Conservation (phyloP, 2,113 vertebrate genomes). For the Archocentrus centrarchus region DNA sequence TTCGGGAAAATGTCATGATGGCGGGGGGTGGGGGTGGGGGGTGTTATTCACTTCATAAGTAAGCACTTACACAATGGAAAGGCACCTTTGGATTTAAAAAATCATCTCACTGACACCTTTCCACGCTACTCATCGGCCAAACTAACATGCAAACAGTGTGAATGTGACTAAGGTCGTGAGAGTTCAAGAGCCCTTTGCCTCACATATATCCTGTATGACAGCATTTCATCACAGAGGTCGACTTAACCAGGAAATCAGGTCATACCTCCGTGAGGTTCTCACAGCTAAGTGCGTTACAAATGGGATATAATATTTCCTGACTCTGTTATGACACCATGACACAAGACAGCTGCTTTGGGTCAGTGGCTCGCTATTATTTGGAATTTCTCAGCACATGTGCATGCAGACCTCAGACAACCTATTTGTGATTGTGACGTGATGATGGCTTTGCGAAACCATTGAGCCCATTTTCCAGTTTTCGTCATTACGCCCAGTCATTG, state of each 20-base stretch:
- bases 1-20: constrained; percentile 32
- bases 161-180: constrained; percentile 22
- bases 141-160: not conserved
- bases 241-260: constrained; percentile 61
- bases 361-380: constrained; percentile 5
- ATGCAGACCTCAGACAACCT: constrained; percentile 33
- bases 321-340: constrained; percentile 38
- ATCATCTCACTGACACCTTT: constrained; percentile 50
- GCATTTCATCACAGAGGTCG: constrained; percentile 47
- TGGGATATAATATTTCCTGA: constrained; percentile 48
- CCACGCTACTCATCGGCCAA: not conserved
- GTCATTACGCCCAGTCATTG: not conserved
- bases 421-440: constrained; percentile 21
- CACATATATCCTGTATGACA: constrained; percentile 67
- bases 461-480: not conserved
- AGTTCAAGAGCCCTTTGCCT: constrained; percentile 57
- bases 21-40: too few species aligned
- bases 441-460: not conserved
- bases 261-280: constrained; percentile 48
- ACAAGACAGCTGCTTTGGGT: constrained; percentile 42
- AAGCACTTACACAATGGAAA: constrained; percentile 61
- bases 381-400: constrained; percentile 18
- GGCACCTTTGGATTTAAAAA: constrained; percentile 45
- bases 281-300: constrained; percentile 37
- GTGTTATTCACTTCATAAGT: not conserved